Base-by-base conservation (phyloP, 1,140 invertebrate genomes). In the Ceratina japonica region DNA sequence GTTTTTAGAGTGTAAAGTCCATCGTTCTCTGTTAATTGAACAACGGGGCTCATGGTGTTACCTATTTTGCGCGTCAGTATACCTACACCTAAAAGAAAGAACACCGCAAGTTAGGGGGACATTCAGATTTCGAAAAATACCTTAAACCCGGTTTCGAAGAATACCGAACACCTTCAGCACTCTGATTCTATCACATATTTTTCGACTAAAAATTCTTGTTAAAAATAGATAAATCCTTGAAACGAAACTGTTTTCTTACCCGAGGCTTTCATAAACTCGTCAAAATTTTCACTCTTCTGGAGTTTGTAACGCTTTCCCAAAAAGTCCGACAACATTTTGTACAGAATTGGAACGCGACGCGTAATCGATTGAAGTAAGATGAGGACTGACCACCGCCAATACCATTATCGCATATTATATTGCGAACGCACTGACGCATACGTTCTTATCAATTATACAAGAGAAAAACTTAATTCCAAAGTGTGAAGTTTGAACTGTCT, bases 181-280 rank as follows among this genome's bases (percentile, higher is more conserved):
- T 44, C 10, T 0, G 37, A 44, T 44, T 10, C 37, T 3, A 10
- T 44, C 37, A 44, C 37, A 8, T 44, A 7, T 44, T 44, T 44
- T 44, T 44, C 18, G 24, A 27, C 4, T 24, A 12, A 7, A 51
- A 66, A 10, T 4, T 24, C 20, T 24, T 5, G n/a, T 51, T 16
- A 18, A 51, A 66, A 51, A 22, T 13, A 66, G 20, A 22, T 51
- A 0, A 0, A 1, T 51, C 10, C 3, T 10, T 44, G 15, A 49
- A 68, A 18, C 20, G 5, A 7, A 5, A 24, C 10, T 15, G 3
- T 0, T 52, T 51, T 94, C 95, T 95, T 89, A 97, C 96, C 96
- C 61, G 97, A 89, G 54, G 94, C 94, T 93, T 97, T 97, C 96
- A 98, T 96, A 91, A 96, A 97, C 64, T 97, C 96, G 84, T 97